These are phyloP conservation scores for Camponotus fellah DNA, from an alignment of 2,888 invertebrate genomes.

Conservation along the genomic window DNA sequence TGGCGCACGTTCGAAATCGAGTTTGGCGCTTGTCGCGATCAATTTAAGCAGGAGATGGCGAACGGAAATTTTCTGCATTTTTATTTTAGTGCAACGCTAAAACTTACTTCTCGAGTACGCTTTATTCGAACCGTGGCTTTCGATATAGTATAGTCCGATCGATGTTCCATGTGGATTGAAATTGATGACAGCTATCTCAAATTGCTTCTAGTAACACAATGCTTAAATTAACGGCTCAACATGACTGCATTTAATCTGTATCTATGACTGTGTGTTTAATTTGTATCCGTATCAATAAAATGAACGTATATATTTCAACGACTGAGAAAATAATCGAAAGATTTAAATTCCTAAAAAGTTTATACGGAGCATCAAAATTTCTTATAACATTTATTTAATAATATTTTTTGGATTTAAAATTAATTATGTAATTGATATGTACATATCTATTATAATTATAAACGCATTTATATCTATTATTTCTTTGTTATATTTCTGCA, in stretches of 20 bases:
- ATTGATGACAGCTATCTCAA: constrained; percentile 37
- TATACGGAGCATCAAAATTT: background rate
- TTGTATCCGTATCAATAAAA: background rate
- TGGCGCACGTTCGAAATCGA: constrained; percentile 18
- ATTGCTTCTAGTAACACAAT: constrained; percentile 31
- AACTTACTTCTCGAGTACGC: background rate
- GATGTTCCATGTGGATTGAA: constrained; percentile 42
- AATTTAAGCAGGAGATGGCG: constrained; percentile 10
- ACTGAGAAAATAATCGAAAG: background rate
- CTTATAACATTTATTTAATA: no score
- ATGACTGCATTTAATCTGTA: background rate
- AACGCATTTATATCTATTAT: background rate
- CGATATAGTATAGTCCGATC: constrained; percentile 19
- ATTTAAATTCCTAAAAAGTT: background rate
- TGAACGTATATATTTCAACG: background rate
- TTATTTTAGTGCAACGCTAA: constrained; percentile 21
- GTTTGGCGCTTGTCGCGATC: constrained; percentile 30
- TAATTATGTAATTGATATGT: background rate
- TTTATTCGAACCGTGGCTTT: constrained; percentile 15
- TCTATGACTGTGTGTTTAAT: background rate
- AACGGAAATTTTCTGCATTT: constrained; percentile 4
- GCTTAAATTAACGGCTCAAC: constrained; percentile 7
- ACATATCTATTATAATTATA: background rate
- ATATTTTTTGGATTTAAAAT: background rate
- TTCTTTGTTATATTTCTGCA: background rate